Conservation (phyloP, 2,888 invertebrate species). For the Erebia ligea region DNA sequence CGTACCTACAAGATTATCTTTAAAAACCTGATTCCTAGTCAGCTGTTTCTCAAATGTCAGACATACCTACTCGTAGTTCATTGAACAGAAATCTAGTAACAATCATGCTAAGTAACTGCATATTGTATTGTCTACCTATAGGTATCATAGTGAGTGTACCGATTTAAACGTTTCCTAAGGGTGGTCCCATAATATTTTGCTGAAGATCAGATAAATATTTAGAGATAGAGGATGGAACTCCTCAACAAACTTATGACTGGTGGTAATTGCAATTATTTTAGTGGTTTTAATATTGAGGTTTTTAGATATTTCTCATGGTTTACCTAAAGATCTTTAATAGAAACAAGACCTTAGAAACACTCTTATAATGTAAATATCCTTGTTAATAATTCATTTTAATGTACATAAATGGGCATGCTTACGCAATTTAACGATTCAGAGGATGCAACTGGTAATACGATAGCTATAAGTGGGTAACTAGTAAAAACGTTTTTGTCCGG, state of each 20-base stretch:
- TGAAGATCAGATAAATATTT: too few relatives aligned
- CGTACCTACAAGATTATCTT: background rate
- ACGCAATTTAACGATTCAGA: slow-evolving; percentile 43
- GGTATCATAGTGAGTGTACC: background rate
- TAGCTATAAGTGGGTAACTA: slow-evolving; percentile 44
- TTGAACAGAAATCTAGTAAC: slow-evolving; percentile 21
- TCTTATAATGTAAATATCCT: slow-evolving; percentile 36
- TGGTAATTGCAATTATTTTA: too few relatives aligned
- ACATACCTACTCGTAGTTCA: slow-evolving; percentile 27
- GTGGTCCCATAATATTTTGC: too few relatives aligned
- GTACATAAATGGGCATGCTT: slow-evolving; percentile 40
- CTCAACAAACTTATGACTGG: too few relatives aligned
- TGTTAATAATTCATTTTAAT: slow-evolving; percentile 39
- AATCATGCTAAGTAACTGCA: background rate
- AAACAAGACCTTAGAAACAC: slow-evolving; percentile 28
- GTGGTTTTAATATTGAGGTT: too few relatives aligned
- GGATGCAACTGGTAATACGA: slow-evolving; percentile 41
- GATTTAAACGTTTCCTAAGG: too few relatives aligned
- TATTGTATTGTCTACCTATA: background rate
- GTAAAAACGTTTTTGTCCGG: slow-evolving; percentile 43
- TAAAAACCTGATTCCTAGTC: slow-evolving; percentile 20
- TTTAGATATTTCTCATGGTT: too few relatives aligned
- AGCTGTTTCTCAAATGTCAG: slow-evolving; percentile 37
- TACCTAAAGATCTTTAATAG: slow-evolving; percentile 20
- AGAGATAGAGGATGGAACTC: too few relatives aligned